A percentile compares a stretch with the other conserved stretches of the same genome.
These are phyloP conservation scores for Zygothrica quintamaculata DNA, from an alignment of 2,888 invertebrate species.

Conservation along the genomic window DNA sequence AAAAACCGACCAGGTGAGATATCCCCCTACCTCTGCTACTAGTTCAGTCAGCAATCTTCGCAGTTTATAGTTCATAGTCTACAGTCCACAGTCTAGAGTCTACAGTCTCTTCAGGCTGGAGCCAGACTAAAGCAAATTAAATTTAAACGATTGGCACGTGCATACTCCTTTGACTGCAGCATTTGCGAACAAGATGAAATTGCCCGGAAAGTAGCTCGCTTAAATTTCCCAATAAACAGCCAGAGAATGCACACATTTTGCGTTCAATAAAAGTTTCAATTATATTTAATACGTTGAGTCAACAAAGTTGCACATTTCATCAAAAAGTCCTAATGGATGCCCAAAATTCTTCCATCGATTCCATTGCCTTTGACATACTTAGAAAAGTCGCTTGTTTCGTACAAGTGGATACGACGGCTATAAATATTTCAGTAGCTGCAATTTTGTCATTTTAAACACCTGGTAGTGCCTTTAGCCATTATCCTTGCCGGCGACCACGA, in stretches of 20 bases:
- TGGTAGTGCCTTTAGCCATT: background rate
- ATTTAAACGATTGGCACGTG: conserved; percentile 75
- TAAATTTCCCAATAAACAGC: conserved; percentile 49
- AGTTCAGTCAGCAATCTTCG: background rate
- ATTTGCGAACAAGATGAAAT: conserved; percentile 43
- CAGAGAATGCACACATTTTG: conserved; percentile 8
- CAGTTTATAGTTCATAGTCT: conserved; percentile 7
- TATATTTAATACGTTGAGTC: conserved; percentile 34
- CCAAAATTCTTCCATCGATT: background rate
- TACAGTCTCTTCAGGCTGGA: background rate
- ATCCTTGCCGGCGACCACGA: conserved; percentile 8
- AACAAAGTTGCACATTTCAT: conserved; percentile 32
- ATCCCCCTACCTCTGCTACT: background rate
- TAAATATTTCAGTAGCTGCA: conserved; percentile 31
- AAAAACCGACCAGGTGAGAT: conserved; percentile 50
- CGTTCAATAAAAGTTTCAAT: conserved; percentile 36
- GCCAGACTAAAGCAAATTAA: conserved; percentile 65
- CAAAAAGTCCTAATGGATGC: conserved; percentile 14
- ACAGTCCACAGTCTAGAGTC: background rate
- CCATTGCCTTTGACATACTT: background rate
- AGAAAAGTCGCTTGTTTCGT: no score
- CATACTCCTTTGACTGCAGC: conserved; percentile 50
- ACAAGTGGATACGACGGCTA: background rate
- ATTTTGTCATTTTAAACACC: conserved; percentile 1
- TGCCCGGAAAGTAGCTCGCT: conserved; percentile 48